phyloP scores from a whole-genome alignment of 1,140 invertebrate species.

The Eupeodes corollae region DNA sequence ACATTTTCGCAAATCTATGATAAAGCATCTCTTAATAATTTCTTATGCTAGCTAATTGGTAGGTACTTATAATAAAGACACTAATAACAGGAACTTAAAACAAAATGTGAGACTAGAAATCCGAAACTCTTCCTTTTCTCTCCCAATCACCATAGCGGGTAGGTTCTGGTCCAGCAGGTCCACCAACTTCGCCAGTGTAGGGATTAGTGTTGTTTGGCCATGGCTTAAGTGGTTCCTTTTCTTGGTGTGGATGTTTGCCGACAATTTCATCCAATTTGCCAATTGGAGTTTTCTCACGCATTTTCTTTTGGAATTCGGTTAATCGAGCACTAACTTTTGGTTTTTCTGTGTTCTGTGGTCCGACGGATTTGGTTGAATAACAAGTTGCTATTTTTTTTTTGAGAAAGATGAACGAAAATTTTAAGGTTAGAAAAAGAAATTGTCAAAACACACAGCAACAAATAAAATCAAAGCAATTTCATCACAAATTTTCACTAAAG shows the following conservation, averaged over 20 bases:
- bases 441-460: too few species aligned
- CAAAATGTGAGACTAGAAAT: constrained; percentile 52
- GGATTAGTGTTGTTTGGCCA: constrained; percentile 87
- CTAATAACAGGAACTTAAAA: not conserved
- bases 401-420: too few species aligned
- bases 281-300: constrained; percentile 49
- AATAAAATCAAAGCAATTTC: too few species aligned
- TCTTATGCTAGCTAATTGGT: too few species aligned
- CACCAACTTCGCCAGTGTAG: constrained; percentile 64
- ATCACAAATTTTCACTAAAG: too few species aligned
- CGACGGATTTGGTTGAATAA: not conserved
- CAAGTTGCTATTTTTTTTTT: too few species aligned
- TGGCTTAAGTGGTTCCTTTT: constrained; percentile 72
- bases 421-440: too few species aligned
- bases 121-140: constrained; percentile 89
- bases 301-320: constrained; percentile 49
- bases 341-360: not conserved
- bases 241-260: constrained; percentile 61
- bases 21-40: too few species aligned
- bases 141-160: constrained; percentile 99
- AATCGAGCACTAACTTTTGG: constrained; percentile 18
- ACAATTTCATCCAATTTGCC: constrained; percentile 52
- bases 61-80: too few species aligned
- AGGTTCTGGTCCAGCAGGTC: constrained; percentile 93
- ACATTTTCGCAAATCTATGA: too few species aligned